Evolutionary conservation across 2,888 invertebrate genomes (phyloP).

Genomic region (Cerastis rubricosa): DNA sequence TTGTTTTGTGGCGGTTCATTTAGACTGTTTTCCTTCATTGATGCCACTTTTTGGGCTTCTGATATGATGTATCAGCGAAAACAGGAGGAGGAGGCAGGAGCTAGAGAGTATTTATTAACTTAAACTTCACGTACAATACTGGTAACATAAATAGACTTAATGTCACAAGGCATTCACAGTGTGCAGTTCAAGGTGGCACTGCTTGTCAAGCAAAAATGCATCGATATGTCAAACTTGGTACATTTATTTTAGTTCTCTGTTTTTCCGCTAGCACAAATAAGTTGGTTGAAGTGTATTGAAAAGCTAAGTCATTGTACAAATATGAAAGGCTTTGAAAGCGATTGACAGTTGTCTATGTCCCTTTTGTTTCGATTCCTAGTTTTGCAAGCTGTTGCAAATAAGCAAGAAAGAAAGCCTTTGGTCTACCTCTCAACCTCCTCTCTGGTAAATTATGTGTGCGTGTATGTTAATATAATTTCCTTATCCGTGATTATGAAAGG

Average conservation of each 20-base stretch:
- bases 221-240: not conserved
- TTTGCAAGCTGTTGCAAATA: not conserved
- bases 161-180: no score
- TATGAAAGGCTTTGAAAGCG: not conserved
- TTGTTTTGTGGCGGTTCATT: not conserved
- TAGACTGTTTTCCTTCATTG: not conserved
- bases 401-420: not conserved
- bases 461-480: not conserved
- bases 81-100: no score
- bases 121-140: no score
- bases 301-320: not conserved
- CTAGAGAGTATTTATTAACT: not conserved
- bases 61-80: not conserved
- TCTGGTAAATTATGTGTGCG: not conserved
- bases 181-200: not conserved
- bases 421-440: not conserved
- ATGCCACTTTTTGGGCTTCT: not conserved
- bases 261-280: not conserved
- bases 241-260: not conserved
- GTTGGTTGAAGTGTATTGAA: not conserved
- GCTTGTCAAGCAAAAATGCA: not conserved
- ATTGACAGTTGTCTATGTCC: not conserved
- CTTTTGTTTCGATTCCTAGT: not conserved
- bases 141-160: no score
- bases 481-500: constrained; percentile 5